A percentile compares a stretch with the other conserved stretches of the same genome.
These are phyloP conservation scores for Scomber japonicus DNA, from an alignment of 2,113 vertebrate species.

Conservation along the genomic window DNA sequence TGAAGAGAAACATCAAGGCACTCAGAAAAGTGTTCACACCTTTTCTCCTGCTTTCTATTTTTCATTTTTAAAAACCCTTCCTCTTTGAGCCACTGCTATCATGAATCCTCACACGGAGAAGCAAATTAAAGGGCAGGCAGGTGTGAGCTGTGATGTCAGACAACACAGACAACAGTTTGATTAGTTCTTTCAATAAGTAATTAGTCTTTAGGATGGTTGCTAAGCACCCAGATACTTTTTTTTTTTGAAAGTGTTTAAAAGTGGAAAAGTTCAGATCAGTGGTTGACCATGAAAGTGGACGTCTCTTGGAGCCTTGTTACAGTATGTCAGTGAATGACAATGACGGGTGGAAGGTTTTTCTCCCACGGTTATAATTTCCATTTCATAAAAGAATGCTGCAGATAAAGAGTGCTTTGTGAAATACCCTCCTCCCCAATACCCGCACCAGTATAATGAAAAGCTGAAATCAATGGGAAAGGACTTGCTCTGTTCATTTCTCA, in stretches of 20 bases:
- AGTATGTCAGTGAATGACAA: slow-evolving; percentile 16
- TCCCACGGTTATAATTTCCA: slow-evolving; percentile 65
- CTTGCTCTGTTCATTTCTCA: slow-evolving; percentile 48
- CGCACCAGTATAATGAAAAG: slow-evolving; percentile 63
- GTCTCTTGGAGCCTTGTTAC: not conserved
- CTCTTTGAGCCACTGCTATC: not conserved
- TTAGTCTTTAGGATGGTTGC: not conserved
- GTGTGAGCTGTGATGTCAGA: not conserved
- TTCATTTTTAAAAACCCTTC: slow-evolving; percentile 28
- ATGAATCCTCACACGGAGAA: not conserved
- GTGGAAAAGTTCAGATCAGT: slow-evolving; percentile 27
- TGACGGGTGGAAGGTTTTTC: slow-evolving; percentile 39
- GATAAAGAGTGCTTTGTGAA: slow-evolving; percentile 59
- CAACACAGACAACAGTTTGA: slow-evolving; percentile 17
- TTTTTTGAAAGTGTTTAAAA: slow-evolving; percentile 20
- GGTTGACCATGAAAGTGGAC: slow-evolving; percentile 12
- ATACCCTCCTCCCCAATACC: slow-evolving; percentile 51
- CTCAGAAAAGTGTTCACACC: slow-evolving; percentile 29
- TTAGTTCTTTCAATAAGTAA: slow-evolving; percentile 2
- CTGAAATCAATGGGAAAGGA: slow-evolving; percentile 63
- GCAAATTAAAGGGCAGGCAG: slow-evolving; percentile 23
- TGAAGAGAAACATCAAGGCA: slow-evolving; percentile 20
- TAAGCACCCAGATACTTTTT: not conserved
- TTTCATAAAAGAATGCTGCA: slow-evolving; percentile 61
- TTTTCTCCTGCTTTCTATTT: not conserved